Evolutionary conservation across 2,888 invertebrate species (phyloP), one percentile per base, ranked within the genome.

Genomic region (Hololepta plana): DNA sequence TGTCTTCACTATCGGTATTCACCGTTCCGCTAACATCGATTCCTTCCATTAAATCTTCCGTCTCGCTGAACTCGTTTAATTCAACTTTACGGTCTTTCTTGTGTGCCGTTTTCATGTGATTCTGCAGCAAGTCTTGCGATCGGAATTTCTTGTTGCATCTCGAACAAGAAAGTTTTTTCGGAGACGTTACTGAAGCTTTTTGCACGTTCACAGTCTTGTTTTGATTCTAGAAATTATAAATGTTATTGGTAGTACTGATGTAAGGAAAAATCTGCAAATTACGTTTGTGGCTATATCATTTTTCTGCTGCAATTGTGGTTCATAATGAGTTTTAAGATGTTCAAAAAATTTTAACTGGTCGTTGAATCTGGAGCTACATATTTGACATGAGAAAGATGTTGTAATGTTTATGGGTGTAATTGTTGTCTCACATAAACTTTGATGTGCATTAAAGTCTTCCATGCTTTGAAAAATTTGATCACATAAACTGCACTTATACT

Each of bases 31-130:
- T 67, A 38, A 75, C 75, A 38, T 79, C 66, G 40, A 84, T 81
- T 23, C 82, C 82, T 42, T 76, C 82, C 68, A 84, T 75, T 51
- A 84, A 64, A 51, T 84, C 84, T 48, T 84, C 84, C 0, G 81
- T 73, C 41, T 82, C 84, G 37, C 80, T 81, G 48, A 84, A 84
- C 49, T 84, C 84, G 34, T 69, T 69, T 43, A 73, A 65, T 29
- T 51, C 49, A 15, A 49, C 46, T 38, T 56, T 57, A 15, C 48
- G n/a, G n/a, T n/a, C n/a, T n/a, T n/a, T n/a, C n/a, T n/a, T n/a
- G n/a, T n/a, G n/a, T n/a, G n/a, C n/a, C n/a, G n/a, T n/a, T n/a
- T n/a, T n/a, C 55, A 41, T 73, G 72, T 1, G 60, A 55, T 32
- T 72, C 71, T 34, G 61, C 67, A 2, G 67, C 64, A n/a, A n/a